phyloP scores from a whole-genome alignment of 2,113 vertebrate species.

The Cynopterus brachyotis region DNA sequence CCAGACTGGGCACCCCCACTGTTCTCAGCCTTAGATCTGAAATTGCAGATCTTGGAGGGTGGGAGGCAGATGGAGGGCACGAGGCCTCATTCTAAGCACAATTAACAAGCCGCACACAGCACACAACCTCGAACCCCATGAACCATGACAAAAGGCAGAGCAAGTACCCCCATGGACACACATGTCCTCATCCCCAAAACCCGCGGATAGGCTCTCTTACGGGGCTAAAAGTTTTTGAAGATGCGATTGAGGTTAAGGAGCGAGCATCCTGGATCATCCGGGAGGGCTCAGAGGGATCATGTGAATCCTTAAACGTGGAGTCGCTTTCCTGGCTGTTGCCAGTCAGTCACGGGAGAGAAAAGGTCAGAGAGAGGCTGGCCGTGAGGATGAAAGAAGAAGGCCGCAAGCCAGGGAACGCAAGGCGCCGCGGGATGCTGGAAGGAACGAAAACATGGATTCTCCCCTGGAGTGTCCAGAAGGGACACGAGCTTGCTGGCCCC shows the following conservation, averaged over 20 bases:
- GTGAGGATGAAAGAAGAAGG: background rate
- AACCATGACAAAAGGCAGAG: fast-evolving
- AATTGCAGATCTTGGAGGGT: background rate
- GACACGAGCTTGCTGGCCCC: background rate
- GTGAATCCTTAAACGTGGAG: background rate
- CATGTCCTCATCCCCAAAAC: background rate
- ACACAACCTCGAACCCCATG: fast-evolving
- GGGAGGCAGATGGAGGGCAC: fast-evolving
- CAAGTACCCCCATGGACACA: fast-evolving
- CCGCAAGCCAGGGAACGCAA: fast-evolving
- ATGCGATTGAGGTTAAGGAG: background rate
- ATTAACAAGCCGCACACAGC: fast-evolving
- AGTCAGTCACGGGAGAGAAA: background rate
- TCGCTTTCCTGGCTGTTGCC: background rate
- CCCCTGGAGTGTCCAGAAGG: background rate
- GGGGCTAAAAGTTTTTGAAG: background rate
- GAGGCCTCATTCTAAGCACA: background rate
- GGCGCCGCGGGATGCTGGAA: background rate
- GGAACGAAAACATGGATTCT: too few species aligned
- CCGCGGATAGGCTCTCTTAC: background rate
- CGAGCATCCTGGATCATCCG: too few species aligned
- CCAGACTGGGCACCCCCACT: fast-evolving
- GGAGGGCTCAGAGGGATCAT: fast-evolving
- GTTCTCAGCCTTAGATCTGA: background rate
- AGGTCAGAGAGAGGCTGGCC: background rate